Conservation (phyloP, 2,113 vertebrate species). For the Phyllopteryx taeniolatus region DNA sequence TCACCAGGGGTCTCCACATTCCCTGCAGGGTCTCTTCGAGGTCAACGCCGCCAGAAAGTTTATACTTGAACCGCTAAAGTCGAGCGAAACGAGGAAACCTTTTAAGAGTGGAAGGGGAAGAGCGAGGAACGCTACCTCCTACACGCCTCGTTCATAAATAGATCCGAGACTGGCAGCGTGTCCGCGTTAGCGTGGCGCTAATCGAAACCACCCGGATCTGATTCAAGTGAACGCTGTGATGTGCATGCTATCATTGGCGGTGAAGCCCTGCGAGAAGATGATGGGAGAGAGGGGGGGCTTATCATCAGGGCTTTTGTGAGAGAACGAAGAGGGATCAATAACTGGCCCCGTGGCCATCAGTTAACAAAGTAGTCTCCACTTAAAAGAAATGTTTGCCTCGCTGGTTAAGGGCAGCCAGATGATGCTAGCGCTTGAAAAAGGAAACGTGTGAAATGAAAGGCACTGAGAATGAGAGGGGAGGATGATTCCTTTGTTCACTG, state of each 20-base stretch:
- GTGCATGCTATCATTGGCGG: conserved; percentile 67
- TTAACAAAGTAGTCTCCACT: conserved; percentile 75
- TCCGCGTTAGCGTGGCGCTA: conserved; percentile 65
- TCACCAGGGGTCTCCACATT: conserved; percentile 59
- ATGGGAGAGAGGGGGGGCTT: conserved; percentile 27
- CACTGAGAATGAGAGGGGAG: conserved; percentile 54
- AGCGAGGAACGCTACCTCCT: conserved; percentile 66
- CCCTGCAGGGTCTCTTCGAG: conserved; percentile 53
- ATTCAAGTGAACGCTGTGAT: conserved; percentile 68
- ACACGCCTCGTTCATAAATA: conserved; percentile 70
- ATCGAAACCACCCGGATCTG: conserved; percentile 68
- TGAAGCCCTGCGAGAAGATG: conserved; percentile 51
- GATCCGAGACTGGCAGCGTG: conserved; percentile 52
- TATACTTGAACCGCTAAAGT: conserved; percentile 64
- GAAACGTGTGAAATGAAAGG: conserved; percentile 67
- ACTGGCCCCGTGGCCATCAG: conserved; percentile 75
- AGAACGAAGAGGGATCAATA: conserved; percentile 71
- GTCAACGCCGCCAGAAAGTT: conserved; percentile 69
- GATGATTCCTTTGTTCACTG: conserved; percentile 61
- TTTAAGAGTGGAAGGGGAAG: conserved; percentile 60
- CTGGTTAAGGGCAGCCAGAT: conserved; percentile 70
- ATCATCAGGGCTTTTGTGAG: conserved; percentile 65
- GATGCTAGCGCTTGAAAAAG: conserved; percentile 69
- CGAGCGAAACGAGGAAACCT: conserved; percentile 65
- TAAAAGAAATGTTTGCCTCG: conserved; percentile 71